These are phyloP conservation scores for Triops longicaudatus DNA, from an alignment of 1,140 invertebrate species.

Conservation along the genomic window DNA sequence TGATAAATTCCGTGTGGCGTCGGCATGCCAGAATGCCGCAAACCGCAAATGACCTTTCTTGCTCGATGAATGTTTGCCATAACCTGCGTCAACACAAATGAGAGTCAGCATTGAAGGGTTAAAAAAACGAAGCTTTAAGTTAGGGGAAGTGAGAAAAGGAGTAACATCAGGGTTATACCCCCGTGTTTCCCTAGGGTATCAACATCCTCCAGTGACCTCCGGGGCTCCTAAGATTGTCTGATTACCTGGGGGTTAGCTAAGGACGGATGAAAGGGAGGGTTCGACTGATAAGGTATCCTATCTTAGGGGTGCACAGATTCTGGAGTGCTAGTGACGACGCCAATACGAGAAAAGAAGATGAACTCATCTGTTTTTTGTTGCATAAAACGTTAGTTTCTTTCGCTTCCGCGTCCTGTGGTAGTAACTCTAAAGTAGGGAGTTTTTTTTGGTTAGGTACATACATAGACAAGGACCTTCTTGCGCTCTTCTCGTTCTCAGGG, in stretches of 20 bases:
- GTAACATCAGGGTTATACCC: background rate
- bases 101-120: background rate
- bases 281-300: background rate
- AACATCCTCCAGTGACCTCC: background rate
- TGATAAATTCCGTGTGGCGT: no score
- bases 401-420: background rate
- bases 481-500: background rate
- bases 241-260: background rate
- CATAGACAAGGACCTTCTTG: background rate
- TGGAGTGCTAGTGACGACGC: background rate
- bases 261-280: background rate
- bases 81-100: background rate
- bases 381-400: background rate
- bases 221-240: background rate
- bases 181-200: background rate
- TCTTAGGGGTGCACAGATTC: background rate
- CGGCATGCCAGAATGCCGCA: no score
- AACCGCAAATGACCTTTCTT: no score
- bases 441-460: background rate
- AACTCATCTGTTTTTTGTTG: background rate
- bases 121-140: background rate
- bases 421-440: background rate
- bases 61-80: no score
- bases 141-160: background rate
- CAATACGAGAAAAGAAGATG: background rate